A percentile compares a stretch with the other conserved stretches of the same genome.
These are phyloP conservation scores for Zaprionus kolodkinae DNA, from an alignment of 1,140 invertebrate species.

Conservation along the genomic window DNA sequence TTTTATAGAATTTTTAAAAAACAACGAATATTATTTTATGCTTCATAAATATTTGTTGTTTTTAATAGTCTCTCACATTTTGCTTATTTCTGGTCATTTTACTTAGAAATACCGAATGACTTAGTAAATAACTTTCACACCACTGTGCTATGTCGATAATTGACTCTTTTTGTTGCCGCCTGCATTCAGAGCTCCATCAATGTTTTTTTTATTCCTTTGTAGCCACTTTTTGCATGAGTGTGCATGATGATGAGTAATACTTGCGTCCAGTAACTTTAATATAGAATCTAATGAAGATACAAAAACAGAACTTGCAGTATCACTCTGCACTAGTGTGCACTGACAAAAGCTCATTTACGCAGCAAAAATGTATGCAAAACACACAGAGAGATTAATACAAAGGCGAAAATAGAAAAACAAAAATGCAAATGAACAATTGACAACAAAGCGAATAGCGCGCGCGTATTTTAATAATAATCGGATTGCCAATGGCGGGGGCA, in stretches of 20 bases:
- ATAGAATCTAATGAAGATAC: too few species aligned
- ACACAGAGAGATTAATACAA: neutral
- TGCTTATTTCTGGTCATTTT: neutral
- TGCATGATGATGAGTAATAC: constrained; percentile 31
- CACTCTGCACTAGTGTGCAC: neutral
- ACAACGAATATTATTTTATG: neutral
- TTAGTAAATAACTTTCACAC: neutral
- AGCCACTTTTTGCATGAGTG: neutral
- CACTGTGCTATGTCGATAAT: constrained; percentile 38
- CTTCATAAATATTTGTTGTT: neutral
- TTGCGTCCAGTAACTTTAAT: neutral
- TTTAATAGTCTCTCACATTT: neutral
- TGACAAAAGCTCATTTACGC: constrained; percentile 11
- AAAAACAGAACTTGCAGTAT: neutral
- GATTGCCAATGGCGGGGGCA: constrained; percentile 52
- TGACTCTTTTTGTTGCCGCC: constrained; percentile 34
- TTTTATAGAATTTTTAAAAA: neutral
- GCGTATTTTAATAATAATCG: constrained; percentile 20
- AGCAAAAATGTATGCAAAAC: neutral
- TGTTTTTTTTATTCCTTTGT: constrained; percentile 7
- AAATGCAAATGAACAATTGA: constrained; percentile 39
- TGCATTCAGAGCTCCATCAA: constrained; percentile 18
- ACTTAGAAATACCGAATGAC: neutral
- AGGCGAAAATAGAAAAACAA: constrained; percentile 40
- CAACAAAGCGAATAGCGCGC: constrained; percentile 51